Evolutionary conservation across 2,113 vertebrate genomes (phyloP).

Genomic region (Mastomys coucha): DNA sequence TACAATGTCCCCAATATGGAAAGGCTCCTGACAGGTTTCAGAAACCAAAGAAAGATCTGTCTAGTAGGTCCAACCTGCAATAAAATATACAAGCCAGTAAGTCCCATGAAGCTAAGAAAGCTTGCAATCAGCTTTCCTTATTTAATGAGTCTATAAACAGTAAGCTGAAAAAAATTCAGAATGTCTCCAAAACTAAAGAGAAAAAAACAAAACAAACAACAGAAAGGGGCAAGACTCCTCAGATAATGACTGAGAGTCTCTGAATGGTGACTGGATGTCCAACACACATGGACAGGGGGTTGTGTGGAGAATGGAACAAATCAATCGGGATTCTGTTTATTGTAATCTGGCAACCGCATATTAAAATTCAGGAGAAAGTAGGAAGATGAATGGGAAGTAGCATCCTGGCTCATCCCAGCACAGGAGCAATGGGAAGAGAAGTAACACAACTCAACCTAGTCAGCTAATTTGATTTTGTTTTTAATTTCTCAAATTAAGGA

Average conservation of each 20-base stretch:
- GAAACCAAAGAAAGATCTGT: not conserved
- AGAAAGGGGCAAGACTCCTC: not conserved
- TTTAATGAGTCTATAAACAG: slow-evolving; percentile 34
- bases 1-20: not conserved
- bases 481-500: slow-evolving; percentile 40
- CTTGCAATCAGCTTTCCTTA: not conserved
- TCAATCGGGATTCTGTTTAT: not conserved
- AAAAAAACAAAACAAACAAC: not conserved
- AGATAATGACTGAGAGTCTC: slow-evolving; percentile 22
- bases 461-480: slow-evolving; percentile 29
- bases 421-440: slow-evolving; percentile 2
- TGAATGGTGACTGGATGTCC: not conserved
- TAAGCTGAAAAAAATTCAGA: not conserved
- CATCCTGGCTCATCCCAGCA: not conserved
- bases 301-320: not conserved
- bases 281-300: not conserved
- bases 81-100: slow-evolving; percentile 17
- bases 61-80: not conserved
- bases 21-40: not conserved
- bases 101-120: not conserved
- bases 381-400: not conserved
- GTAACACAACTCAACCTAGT: not conserved
- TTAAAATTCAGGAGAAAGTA: slow-evolving; percentile 2
- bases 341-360: not conserved
- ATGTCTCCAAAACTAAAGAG: slow-evolving; percentile 50